These are phyloP conservation scores for Nemapogon koenigi DNA, from an alignment of 2,888 invertebrate genomes.

Conservation along the genomic window DNA sequence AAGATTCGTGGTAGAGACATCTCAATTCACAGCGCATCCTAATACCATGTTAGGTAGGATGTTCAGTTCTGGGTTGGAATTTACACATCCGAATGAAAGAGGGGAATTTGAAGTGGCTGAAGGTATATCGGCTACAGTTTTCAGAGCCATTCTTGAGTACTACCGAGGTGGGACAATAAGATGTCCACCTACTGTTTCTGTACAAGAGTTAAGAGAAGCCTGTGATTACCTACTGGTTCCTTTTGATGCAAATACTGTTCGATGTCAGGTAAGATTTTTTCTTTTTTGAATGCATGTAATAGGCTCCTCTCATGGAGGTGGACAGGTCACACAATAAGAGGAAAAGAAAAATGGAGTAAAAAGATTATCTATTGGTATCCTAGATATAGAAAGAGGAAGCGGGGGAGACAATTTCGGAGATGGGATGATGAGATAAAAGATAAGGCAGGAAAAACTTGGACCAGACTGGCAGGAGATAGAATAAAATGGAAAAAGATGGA, in stretches of 20 bases:
- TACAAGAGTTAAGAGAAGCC: conserved; percentile 96
- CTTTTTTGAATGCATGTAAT: no score
- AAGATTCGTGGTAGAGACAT: conserved; percentile 90
- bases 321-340: no score
- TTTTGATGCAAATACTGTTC: conserved; percentile 94
- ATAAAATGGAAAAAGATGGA: no score
- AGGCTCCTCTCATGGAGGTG: no score
- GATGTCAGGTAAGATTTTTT: conserved; percentile 67
- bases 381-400: no score
- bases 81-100: conserved; percentile 92
- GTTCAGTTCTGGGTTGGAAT: conserved; percentile 91
- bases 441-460: no score
- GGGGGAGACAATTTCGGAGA: no score
- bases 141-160: conserved; percentile 93
- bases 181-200: conserved; percentile 95
- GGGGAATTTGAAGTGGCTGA: conserved; percentile 98
- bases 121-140: conserved; percentile 94
- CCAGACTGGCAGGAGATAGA: no score
- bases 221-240: conserved; percentile 98
- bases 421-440: no score
- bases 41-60: conserved; percentile 99
- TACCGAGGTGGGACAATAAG: conserved; percentile 90
- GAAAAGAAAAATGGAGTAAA: no score
- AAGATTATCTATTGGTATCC: no score
- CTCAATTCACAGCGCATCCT: conserved; percentile 91